Base-by-base conservation (phyloP, 2,888 invertebrate genomes). In the Terebella lapidaria region DNA sequence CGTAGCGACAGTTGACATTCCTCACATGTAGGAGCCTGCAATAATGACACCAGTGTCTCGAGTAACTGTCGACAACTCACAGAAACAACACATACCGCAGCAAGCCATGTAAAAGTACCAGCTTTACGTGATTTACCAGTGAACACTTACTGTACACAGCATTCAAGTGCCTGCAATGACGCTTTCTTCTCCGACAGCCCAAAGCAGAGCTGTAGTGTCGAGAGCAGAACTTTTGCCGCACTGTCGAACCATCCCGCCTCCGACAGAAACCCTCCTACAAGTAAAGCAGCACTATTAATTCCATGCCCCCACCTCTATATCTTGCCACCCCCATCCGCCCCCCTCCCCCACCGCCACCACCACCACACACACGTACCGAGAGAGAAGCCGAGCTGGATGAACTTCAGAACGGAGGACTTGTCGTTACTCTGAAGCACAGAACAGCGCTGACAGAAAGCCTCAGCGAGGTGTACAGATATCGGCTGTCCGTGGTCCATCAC, bases 161-260 rank as follows among this genome's bases (percentile, higher is more conserved):
- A 92, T 74, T 93, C 90, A 60, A 93, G 83, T 46, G 88, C 87
- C 74, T 87, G 85, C 61, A 86, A 84, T 77, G 87, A 85, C 71
- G 86, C 84, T 64, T 85, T 81, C 22, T 71, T 66, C 51, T 73
- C 67, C 3, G 70, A 67, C 35, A 72, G 73, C 28, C 67, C 64
- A 30, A 72, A 67, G 76, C 90, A 88, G 57, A 90, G 79, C 65
- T 85, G 82, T 63, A 88, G 86, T 71, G 90, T 89, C 10, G 86
- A 83, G 46, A 85, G 79, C 67, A 92, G 82, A 57, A 93, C 87
- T 51, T 85, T 83, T 74, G 89, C 87, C 64, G 90, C 89, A 74
- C 90, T 89, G 65, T 84, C 83, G 77, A 89, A 89, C 90, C 92
- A 92, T 0, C 93, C 93, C 0, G 91, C 90, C 76, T 94, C 94